Conservation (phyloP, 1,140 invertebrate genomes). For the Macrobrachium rosenbergii region DNA sequence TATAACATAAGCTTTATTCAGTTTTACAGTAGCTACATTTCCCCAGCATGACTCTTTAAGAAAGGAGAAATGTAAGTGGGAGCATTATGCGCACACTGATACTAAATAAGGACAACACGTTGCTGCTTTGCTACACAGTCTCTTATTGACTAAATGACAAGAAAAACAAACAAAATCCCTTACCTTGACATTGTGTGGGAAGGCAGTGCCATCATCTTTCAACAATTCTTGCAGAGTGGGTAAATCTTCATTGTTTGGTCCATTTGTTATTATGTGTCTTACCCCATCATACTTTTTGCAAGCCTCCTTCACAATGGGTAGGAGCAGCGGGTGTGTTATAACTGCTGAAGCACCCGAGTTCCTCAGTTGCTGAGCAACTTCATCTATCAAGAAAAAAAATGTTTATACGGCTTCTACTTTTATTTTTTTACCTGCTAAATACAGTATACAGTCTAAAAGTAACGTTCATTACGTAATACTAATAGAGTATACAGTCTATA, state of each 20-base stretch:
- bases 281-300: conserved; percentile 16
- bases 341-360: conserved; percentile 25
- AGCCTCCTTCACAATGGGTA: conserved; percentile 34
- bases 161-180: background rate
- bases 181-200: conserved; percentile 42
- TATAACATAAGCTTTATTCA: too few relatives aligned
- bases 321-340: conserved; percentile 11
- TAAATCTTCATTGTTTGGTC: conserved; percentile 4
- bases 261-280: conserved; percentile 35
- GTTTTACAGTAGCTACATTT: too few relatives aligned
- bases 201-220: conserved; percentile 49
- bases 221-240: conserved; percentile 27
- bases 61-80: too few relatives aligned
- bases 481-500: too few relatives aligned
- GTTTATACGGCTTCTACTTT: background rate
- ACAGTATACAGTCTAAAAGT: too few relatives aligned
- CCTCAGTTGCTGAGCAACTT: conserved; percentile 38
- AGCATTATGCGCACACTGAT: too few relatives aligned
- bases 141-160: too few relatives aligned
- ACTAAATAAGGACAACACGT: too few relatives aligned
- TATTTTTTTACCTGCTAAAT: too few relatives aligned
- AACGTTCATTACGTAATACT: too few relatives aligned
- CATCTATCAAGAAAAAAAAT: conserved; percentile 30
- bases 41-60: too few relatives aligned
- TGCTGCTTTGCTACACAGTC: too few relatives aligned